A percentile compares a stretch with the other conserved stretches of the same genome.
Evolutionary conservation across 2,113 vertebrate species (phyloP).

Genomic region (Spea multiplicata): DNA sequence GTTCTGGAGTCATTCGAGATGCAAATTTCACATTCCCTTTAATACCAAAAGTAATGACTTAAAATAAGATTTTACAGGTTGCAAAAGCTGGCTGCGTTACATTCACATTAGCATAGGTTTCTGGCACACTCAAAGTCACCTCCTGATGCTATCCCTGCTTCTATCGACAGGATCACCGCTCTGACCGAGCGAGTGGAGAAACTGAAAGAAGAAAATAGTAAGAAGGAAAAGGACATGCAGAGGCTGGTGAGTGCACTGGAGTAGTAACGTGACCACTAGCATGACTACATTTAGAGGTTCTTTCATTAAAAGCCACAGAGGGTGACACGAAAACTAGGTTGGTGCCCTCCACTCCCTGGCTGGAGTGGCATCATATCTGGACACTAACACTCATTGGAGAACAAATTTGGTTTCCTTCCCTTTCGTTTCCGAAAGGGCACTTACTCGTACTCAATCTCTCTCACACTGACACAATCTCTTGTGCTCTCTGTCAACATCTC

Average conservation of each 20-base stretch:
- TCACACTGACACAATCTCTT: no score
- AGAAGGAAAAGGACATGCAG: constrained; percentile 69
- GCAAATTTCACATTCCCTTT: not conserved
- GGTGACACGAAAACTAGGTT: no score
- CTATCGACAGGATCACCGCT: constrained; percentile 66
- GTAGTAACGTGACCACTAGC: not conserved
- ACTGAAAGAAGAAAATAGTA: constrained; percentile 63
- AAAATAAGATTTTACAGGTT: not conserved
- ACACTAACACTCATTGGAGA: no score
- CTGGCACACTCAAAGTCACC: not conserved
- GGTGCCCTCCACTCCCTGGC: no score
- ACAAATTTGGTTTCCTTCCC: no score
- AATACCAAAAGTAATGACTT: not conserved
- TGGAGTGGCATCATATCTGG: no score
- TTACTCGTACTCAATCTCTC: no score
- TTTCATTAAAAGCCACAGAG: not conserved
- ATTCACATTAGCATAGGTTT: not conserved
- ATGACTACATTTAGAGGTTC: not conserved
- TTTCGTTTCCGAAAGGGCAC: no score
- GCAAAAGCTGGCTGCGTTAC: not conserved
- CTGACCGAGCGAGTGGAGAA: constrained; percentile 63
- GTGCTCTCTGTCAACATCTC: no score
- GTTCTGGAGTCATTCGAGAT: not conserved
- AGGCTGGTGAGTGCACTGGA: constrained; percentile 61
- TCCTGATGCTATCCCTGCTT: not conserved